Conservation (phyloP, 2,797 vertebrate genomes). For the Chiloscyllium punctatum region DNA sequence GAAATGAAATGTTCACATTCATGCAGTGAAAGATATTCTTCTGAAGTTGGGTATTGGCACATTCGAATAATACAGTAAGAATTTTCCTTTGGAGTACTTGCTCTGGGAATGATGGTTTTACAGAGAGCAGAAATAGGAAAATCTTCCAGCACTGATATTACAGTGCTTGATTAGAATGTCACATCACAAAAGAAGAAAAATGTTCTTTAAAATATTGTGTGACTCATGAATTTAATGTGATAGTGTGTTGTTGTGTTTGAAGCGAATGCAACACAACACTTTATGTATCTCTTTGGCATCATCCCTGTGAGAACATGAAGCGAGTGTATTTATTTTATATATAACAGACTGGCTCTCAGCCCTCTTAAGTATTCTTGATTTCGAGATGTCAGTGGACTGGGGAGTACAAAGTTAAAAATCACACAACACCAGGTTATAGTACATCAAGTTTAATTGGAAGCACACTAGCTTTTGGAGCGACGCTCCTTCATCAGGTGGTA, state of each 20-base stretch:
- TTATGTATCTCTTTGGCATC: neutral
- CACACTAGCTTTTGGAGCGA: too few relatives aligned
- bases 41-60: neutral
- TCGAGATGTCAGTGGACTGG: too few relatives aligned
- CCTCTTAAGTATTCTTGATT: too few relatives aligned
- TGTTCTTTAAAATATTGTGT: neutral
- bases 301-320: neutral
- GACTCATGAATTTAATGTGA: neutral
- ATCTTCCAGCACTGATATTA: neutral
- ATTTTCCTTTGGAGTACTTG: neutral
- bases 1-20: neutral
- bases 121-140: neutral
- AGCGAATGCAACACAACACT: neutral
- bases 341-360: neutral
- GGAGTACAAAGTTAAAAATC: too few relatives aligned
- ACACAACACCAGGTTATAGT: too few relatives aligned
- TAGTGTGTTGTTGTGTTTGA: neutral
- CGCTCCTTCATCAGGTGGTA: too few relatives aligned
- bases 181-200: slow-evolving; percentile 3
- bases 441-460: too few relatives aligned
- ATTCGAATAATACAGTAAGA: neutral
- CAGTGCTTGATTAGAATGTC: neutral
- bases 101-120: neutral
- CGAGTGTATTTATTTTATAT: neutral
- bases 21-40: neutral